Conservation (phyloP, 2,113 vertebrate species). For the Electrona antarctica region DNA sequence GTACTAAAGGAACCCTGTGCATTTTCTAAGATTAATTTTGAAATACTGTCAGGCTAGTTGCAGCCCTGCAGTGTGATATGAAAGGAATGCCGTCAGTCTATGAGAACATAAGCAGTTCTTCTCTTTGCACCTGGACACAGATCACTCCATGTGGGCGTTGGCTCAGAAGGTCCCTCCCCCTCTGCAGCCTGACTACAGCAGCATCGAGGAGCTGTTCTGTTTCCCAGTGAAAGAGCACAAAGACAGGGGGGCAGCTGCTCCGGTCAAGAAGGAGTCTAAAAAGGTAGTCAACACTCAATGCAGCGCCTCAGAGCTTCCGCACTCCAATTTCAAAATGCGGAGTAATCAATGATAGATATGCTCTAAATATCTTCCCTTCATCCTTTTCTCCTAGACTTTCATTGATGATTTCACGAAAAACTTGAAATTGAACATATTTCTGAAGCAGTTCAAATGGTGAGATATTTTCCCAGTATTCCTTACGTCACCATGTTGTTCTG, state of each 20-base stretch:
- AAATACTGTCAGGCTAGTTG: no score
- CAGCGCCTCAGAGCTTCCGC: background rate
- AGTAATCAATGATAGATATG: slow-evolving; percentile 2
- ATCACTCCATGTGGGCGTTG: slow-evolving; percentile 90
- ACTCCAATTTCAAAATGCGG: background rate
- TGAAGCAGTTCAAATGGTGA: slow-evolving; percentile 98
- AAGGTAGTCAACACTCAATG: slow-evolving; percentile 76
- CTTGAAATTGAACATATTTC: slow-evolving; percentile 96
- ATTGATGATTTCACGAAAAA: slow-evolving; percentile 97
- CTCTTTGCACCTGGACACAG: slow-evolving; percentile 13
- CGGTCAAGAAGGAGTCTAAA: slow-evolving; percentile 87
- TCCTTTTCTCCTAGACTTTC: slow-evolving; percentile 80
- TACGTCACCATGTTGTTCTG: background rate
- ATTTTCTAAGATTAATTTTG: no score
- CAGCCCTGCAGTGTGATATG: no score
- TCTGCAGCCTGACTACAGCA: slow-evolving; percentile 89
- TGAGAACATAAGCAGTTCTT: background rate
- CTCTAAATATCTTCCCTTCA: background rate
- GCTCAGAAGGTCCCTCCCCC: slow-evolving; percentile 64
- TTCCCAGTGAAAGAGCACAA: slow-evolving; percentile 86
- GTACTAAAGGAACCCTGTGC: no score
- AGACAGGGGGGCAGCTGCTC: slow-evolving; percentile 77
- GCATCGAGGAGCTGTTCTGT: slow-evolving; percentile 94
- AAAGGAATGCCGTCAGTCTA: no score
- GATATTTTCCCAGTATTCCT: slow-evolving; percentile 31